Evolutionary conservation across 1,140 invertebrate species (phyloP), one percentile per base, ranked within the genome.

Genomic region (Acyrthosiphon pisum): DNA sequence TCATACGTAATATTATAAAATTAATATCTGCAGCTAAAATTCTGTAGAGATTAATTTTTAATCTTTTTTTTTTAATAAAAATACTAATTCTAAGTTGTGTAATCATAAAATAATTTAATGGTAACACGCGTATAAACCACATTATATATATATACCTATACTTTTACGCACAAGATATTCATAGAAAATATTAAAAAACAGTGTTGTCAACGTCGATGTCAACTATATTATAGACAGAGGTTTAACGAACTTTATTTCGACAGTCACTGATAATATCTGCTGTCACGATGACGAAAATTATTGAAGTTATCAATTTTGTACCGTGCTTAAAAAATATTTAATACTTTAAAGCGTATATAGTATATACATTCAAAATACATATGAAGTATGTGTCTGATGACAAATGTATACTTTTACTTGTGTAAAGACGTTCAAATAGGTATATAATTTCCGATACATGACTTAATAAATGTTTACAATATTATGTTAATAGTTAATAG

Each of bases 41-140:
- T 30, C 9, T 68, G 14, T 76, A 76, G 30, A 76, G 60, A 76
- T 76, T 76, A 76, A 35, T 35, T 76, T 76, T 76, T 76, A 76
- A 76, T 76, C 60, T 68, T 68, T 60, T 76, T 76, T 76, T 68
- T 76, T 76, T 76, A 76, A 76, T 76, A 20, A n/a, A 76, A 76
- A 76, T 76, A 76, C 18, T n/a, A n/a, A 76, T n/a, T n/a, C 2
- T 76, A 76, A 76, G 30, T n/a, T 76, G n/a, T n/a, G 4, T n/a
- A 76, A 76, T 76, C n/a, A 76, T 76, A 76, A n/a, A 76, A 76
- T 76, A 76, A 76, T 76, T 76, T 76, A 76, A 35, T 76, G 30
- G n/a, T 76, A n/a, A n/a, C 9, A 76, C 1, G n/a, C 14, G 14
- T n/a, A 76, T 76, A 18, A 18, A 76, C n/a, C 14, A 76, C 14